phyloP scores from a whole-genome alignment of 2,888 invertebrate species.

The Dendrolimus pini region DNA sequence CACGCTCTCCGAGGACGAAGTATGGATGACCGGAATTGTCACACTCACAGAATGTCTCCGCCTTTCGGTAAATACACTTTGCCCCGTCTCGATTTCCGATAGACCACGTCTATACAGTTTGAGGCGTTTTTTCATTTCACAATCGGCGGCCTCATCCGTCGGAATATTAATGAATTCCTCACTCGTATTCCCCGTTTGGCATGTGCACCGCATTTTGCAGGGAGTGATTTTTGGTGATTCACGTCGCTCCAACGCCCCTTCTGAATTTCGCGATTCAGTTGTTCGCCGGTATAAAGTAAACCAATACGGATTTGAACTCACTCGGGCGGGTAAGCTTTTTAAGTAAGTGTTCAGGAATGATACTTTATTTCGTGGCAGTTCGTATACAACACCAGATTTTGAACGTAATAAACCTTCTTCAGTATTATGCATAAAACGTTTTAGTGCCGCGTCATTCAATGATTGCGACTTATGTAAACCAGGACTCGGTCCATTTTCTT shows the following conservation, averaged over 20 bases:
- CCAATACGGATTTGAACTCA: constrained; percentile 62
- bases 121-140: constrained; percentile 66
- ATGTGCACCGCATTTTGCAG: constrained; percentile 28
- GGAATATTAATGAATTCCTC: constrained; percentile 59
- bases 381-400: constrained; percentile 54
- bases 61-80: constrained; percentile 42
- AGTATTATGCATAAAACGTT: constrained; percentile 26
- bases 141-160: constrained; percentile 58
- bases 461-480: constrained; percentile 61
- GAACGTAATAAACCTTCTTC: constrained; percentile 45
- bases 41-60: constrained; percentile 59
- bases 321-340: constrained; percentile 64
- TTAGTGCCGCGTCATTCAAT: constrained; percentile 44
- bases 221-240: constrained; percentile 34
- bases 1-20: constrained; percentile 71
- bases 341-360: constrained; percentile 71
- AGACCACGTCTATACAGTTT: constrained; percentile 70
- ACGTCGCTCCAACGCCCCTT: constrained; percentile 24
- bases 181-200: constrained; percentile 42
- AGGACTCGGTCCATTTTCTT: constrained; percentile 35
- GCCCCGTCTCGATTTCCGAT: constrained; percentile 56
- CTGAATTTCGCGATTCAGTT: constrained; percentile 37
- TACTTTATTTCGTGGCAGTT: constrained; percentile 61
- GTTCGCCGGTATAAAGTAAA: constrained; percentile 47
- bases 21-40: constrained; percentile 37